Evolutionary conservation across 1,140 invertebrate species (phyloP).

Genomic region (Ephestia elutella): DNA sequence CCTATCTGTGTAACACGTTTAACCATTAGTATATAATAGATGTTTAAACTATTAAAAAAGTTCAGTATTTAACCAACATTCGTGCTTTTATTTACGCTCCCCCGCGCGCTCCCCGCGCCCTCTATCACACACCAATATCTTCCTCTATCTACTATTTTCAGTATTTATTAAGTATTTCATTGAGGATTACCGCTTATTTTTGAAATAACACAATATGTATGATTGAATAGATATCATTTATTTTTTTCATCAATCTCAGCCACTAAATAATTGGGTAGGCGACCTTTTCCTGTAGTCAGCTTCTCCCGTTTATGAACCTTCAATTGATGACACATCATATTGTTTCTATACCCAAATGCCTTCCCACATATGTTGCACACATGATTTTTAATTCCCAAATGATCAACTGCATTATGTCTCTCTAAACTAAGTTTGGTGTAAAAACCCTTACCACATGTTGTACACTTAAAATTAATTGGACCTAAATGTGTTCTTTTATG

Average conservation of each 20-base stretch:
- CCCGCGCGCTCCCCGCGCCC: too few species aligned
- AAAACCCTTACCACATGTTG: constrained; percentile 19
- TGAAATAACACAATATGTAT: too few species aligned
- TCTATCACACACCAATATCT: too few species aligned
- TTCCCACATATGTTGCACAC: constrained; percentile 24
- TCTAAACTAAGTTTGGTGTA: constrained; percentile 22
- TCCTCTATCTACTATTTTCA: too few species aligned
- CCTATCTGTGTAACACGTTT: too few species aligned
- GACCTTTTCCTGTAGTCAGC: constrained; percentile 14
- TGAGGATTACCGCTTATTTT: too few species aligned
- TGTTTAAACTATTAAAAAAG: too few species aligned
- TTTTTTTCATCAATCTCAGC: background rate
- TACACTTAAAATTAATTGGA: constrained; percentile 16
- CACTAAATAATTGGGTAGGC: constrained; percentile 22
- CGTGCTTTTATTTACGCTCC: too few species aligned
- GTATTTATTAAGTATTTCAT: too few species aligned
- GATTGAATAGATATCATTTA: too few species aligned
- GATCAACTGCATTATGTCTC: constrained; percentile 15
- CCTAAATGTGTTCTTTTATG: constrained; percentile 20
- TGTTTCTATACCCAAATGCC: constrained; percentile 20
- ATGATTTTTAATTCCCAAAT: constrained; percentile 17
- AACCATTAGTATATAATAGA: too few species aligned
- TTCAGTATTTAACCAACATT: too few species aligned
- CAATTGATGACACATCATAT: constrained; percentile 24
- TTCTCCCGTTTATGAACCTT: constrained; percentile 25